Evolutionary conservation across 2,797 vertebrate species (phyloP).

Genomic region (Cyclura pinguis): DNA sequence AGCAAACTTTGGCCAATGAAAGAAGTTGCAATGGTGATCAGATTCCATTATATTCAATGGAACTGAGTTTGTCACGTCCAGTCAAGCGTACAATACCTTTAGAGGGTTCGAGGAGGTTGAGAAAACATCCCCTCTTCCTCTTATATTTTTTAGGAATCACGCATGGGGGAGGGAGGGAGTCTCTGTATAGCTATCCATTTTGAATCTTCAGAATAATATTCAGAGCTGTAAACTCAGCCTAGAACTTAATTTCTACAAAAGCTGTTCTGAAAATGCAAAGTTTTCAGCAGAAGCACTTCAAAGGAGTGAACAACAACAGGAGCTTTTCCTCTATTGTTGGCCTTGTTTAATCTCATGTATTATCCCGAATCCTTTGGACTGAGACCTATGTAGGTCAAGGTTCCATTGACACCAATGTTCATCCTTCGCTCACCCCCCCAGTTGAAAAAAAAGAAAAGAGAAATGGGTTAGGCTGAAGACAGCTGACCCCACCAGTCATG

Average conservation of each 20-base stretch:
- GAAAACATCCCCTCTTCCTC: constrained; percentile 19
- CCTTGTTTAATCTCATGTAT: constrained; percentile 70
- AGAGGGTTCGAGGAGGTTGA: not conserved
- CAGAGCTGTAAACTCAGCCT: not conserved
- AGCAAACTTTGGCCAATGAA: not conserved
- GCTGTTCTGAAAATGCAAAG: not conserved
- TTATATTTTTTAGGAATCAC: constrained; percentile 10
- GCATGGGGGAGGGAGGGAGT: not conserved
- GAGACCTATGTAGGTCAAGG: constrained; percentile 74
- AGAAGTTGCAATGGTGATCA: constrained; percentile 20
- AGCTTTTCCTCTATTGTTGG: constrained; percentile 61
- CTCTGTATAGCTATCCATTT: not conserved
- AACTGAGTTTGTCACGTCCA: constrained; percentile 45
- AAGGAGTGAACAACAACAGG: constrained; percentile 41
- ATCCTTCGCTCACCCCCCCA: constrained; percentile 41
- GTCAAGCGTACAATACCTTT: constrained; percentile 20
- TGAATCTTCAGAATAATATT: constrained; percentile 2
- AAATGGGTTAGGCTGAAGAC: constrained; percentile 61
- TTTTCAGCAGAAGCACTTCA: not conserved
- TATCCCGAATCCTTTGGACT: constrained; percentile 73
- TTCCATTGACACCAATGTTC: constrained; percentile 73
- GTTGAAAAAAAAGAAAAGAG: constrained; percentile 42
- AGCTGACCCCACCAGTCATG: constrained; percentile 9
- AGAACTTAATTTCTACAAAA: not conserved
- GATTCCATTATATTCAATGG: constrained; percentile 23